These are phyloP conservation scores for Amazona guildingii DNA, from an alignment of 2,113 vertebrate genomes.

Conservation along the genomic window DNA sequence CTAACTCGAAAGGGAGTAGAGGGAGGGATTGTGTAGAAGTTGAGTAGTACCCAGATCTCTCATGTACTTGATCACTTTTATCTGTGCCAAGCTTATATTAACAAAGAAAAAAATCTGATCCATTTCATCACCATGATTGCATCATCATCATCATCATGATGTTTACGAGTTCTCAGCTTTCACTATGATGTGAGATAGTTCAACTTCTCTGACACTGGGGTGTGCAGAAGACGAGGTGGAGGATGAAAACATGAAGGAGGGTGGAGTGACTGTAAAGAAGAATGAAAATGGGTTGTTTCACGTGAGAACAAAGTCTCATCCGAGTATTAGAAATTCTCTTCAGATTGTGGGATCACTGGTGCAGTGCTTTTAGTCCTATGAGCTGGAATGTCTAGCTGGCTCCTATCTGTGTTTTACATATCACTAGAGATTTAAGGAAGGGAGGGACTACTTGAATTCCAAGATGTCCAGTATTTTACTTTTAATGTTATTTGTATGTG, in stretches of 20 bases:
- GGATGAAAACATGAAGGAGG: background rate
- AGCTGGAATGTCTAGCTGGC: background rate
- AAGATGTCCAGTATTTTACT: background rate
- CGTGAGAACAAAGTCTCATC: background rate
- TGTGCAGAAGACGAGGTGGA: background rate
- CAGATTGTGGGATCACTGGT: background rate
- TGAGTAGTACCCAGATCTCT: background rate
- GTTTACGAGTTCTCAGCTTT: background rate
- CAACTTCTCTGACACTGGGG: background rate
- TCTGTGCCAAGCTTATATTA: background rate
- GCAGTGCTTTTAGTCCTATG: background rate
- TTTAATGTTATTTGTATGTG: background rate
- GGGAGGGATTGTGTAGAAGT: background rate
- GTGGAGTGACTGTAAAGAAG: background rate
- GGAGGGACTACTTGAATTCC: background rate
- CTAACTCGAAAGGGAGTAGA: background rate
- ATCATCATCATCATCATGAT: background rate
- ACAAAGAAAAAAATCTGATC: background rate
- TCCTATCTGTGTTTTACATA: background rate
- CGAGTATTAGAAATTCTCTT: background rate
- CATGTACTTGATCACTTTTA: background rate
- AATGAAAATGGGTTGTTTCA: background rate
- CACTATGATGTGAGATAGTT: background rate
- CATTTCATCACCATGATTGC: background rate
- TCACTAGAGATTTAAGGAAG: background rate